Conservation (phyloP, 2,888 invertebrate genomes). For the Noctua janthe region DNA sequence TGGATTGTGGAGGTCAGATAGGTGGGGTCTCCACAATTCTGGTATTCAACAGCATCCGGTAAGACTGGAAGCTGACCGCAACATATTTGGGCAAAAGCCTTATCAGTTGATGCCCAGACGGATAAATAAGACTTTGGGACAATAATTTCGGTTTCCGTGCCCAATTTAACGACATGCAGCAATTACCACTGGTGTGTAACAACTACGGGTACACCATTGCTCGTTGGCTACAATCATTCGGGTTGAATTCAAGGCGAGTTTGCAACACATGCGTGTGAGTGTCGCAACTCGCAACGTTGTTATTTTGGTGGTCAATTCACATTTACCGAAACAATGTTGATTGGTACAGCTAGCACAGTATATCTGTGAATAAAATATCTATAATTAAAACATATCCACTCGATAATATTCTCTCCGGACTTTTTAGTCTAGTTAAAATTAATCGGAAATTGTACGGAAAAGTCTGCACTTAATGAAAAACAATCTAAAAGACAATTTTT, state of each 20-base stretch:
- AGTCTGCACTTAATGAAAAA: no score
- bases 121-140: slow-evolving; percentile 2
- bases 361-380: no score
- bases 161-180: slow-evolving; percentile 25
- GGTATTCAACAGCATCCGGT: background rate
- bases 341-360: slow-evolving; percentile 33
- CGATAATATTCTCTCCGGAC: no score
- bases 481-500: no score
- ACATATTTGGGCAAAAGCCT: background rate
- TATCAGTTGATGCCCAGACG: no score
- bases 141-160: background rate
- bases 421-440: no score
- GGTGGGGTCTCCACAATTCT: background rate
- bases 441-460: no score
- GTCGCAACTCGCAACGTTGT: slow-evolving; percentile 66
- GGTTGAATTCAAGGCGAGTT: slow-evolving; percentile 69
- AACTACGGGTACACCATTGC: slow-evolving; percentile 18
- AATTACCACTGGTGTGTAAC: slow-evolving; percentile 1
- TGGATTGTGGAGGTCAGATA: background rate
- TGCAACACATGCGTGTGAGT: slow-evolving; percentile 66
- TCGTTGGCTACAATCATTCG: slow-evolving; percentile 58
- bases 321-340: slow-evolving; percentile 56
- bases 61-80: background rate
- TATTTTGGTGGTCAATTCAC: slow-evolving; percentile 61
- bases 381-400: no score